A percentile compares a stretch with the other conserved stretches of the same genome.
These are phyloP conservation scores for Cryptotis parvus DNA, from an alignment of 2,113 vertebrate species.

Conservation along the genomic window DNA sequence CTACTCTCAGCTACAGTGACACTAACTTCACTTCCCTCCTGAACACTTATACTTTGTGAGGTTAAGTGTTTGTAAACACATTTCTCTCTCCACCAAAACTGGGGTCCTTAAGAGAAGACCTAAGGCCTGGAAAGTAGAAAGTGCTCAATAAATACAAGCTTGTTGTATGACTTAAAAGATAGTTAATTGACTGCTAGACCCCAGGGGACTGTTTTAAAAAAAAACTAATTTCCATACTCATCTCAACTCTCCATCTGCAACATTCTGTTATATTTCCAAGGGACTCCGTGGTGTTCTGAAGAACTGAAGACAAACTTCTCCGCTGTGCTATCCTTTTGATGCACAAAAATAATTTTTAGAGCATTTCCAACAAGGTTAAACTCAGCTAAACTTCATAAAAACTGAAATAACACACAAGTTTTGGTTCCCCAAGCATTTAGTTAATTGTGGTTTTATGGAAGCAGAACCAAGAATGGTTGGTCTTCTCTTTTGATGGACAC, in stretches of 20 bases:
- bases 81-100: background rate
- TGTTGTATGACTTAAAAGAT: background rate
- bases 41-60: background rate
- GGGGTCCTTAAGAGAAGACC: background rate
- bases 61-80: slow-evolving; percentile 3
- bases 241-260: slow-evolving; percentile 38
- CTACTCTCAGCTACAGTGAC: background rate
- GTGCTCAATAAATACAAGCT: background rate
- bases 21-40: background rate
- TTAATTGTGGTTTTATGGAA: background rate
- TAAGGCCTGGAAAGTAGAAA: background rate
- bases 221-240: background rate
- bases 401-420: slow-evolving; percentile 43
- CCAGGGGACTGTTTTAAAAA: background rate
- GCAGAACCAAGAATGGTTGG: background rate
- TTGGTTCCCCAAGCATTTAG: slow-evolving; percentile 20
- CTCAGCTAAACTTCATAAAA: slow-evolving; percentile 61
- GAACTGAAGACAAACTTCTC: slow-evolving; percentile 24
- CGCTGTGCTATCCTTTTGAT: slow-evolving; percentile 35
- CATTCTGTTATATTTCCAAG: background rate
- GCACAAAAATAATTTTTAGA: slow-evolving; percentile 60
- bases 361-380: slow-evolving; percentile 49
- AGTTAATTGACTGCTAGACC: background rate
- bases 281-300: background rate
- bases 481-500: background rate